Conservation (phyloP, 2,113 vertebrate species). For the Amazona vittata region DNA sequence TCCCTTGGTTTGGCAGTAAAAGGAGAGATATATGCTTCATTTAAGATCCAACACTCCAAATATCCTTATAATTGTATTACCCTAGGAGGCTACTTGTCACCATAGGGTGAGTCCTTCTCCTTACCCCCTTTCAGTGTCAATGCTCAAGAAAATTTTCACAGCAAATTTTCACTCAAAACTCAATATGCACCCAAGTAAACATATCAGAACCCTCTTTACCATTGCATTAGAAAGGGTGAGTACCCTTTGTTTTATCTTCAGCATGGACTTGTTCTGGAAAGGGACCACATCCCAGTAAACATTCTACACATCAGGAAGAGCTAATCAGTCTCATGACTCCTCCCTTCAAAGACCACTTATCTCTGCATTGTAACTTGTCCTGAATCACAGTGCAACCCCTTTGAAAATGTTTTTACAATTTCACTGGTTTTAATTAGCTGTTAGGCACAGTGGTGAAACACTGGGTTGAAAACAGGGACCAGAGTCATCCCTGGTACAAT, state of each 20-base stretch:
- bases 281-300: not conserved
- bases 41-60: not conserved
- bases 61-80: not conserved
- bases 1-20: not conserved
- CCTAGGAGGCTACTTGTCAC: not conserved
- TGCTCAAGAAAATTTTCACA: not conserved
- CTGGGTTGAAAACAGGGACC: not conserved
- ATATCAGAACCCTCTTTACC: not conserved
- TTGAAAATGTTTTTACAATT: not conserved
- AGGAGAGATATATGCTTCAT: not conserved
- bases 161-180: not conserved
- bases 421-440: not conserved
- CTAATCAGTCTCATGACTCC: not conserved
- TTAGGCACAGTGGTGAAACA: fast-evolving
- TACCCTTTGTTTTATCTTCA: not conserved
- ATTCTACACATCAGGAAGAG: not conserved
- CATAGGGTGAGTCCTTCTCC: not conserved
- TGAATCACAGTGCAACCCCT: not conserved
- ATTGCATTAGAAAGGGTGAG: not conserved
- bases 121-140: not conserved
- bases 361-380: not conserved
- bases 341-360: not conserved
- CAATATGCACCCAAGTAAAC: not conserved
- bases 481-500: not conserved
- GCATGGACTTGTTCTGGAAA: not conserved